phyloP scores from a whole-genome alignment of 2,888 invertebrate genomes.

The Onthophagus sagittarius region DNA sequence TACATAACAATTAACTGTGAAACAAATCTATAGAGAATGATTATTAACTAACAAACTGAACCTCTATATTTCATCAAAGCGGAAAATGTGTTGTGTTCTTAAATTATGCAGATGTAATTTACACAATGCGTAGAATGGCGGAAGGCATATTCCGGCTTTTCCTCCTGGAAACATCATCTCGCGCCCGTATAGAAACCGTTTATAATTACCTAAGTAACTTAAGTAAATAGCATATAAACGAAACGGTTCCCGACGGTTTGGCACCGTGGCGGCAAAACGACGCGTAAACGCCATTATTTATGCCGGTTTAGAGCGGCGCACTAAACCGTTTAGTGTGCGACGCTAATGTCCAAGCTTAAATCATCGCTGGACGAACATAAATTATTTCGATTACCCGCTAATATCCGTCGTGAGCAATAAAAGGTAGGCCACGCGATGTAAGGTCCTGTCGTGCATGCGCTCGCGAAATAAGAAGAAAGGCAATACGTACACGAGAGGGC shows the following conservation, averaged over 20 bases:
- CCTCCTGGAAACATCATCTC: neutral
- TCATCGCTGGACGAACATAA: conserved; percentile 15
- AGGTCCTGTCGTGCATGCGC: no score
- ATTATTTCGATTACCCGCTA: conserved; percentile 21
- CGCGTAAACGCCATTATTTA: conserved; percentile 10
- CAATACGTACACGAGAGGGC: conserved; percentile 15
- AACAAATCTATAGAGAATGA: no score
- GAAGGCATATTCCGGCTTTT: neutral
- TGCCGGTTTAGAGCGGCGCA: conserved; percentile 8
- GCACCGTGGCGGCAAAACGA: neutral
- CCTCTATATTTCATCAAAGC: neutral
- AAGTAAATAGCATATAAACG: neutral
- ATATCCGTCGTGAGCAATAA: conserved; percentile 23
- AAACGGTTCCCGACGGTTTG: neutral
- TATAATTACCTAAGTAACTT: conserved; percentile 2
- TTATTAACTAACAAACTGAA: no score
- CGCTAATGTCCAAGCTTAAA: conserved; percentile 11
- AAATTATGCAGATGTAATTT: neutral
- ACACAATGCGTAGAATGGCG: neutral
- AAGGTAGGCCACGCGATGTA: conserved; percentile 17
- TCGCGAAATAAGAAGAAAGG: neutral
- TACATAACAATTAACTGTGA: no score
- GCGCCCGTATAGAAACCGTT: neutral
- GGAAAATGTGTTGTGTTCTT: neutral
- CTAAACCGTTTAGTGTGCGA: conserved; percentile 3